Evolutionary conservation across 2,888 invertebrate species (phyloP).

Genomic region (Lepidonotus clava): DNA sequence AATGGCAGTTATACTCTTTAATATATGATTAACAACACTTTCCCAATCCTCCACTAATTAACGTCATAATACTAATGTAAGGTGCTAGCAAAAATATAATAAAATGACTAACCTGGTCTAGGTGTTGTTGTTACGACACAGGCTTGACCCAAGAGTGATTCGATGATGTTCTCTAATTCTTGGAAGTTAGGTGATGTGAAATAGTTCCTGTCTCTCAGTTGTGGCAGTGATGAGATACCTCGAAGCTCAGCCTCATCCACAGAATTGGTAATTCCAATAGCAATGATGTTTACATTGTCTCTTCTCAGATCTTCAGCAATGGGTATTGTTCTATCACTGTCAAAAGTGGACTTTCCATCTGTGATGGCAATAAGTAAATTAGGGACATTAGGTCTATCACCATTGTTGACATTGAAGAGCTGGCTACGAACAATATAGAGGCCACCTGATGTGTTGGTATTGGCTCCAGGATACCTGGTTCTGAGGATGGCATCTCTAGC

Average conservation of each 20-base stretch:
- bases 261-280: slow-evolving; percentile 21
- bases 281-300: background rate
- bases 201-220: background rate
- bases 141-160: background rate
- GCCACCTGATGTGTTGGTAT: slow-evolving; percentile 32
- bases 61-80: too few relatives aligned
- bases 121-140: slow-evolving; percentile 1
- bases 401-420: background rate
- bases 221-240: background rate
- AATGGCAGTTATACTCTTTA: too few relatives aligned
- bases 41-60: too few relatives aligned
- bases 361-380: slow-evolving; percentile 6
- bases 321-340: background rate
- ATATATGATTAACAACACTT: too few relatives aligned
- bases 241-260: background rate
- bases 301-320: background rate
- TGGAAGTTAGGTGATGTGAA: slow-evolving; percentile 37
- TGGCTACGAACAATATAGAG: background rate
- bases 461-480: slow-evolving; percentile 21
- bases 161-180: background rate
- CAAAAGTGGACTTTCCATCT: slow-evolving; percentile 20
- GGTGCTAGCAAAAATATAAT: too few relatives aligned
- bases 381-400: background rate
- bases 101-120: too few relatives aligned
- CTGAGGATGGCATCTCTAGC: background rate